Evolutionary conservation across 2,888 invertebrate species (phyloP).

Genomic region (Orthosia gracilis): DNA sequence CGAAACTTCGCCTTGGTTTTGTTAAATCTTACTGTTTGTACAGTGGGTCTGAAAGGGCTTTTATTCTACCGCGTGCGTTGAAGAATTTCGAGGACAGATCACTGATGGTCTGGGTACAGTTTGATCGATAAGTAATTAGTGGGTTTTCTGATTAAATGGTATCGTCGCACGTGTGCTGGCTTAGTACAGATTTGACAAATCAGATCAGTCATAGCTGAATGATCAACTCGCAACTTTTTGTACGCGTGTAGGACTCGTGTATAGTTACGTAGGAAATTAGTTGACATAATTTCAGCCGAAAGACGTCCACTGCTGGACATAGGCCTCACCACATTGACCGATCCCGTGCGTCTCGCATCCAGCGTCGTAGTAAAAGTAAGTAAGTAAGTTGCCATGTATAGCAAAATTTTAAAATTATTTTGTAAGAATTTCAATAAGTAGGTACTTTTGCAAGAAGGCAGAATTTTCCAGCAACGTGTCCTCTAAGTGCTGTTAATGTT

Average conservation of each 20-base stretch:
- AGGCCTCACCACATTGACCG: too few relatives aligned
- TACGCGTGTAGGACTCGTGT: neutral
- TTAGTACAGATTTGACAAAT: constrained; percentile 20
- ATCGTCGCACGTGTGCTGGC: constrained; percentile 6
- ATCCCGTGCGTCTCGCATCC: too few relatives aligned
- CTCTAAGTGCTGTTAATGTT: constrained; percentile 51
- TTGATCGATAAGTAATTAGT: constrained; percentile 31
- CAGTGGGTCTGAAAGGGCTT: constrained; percentile 43
- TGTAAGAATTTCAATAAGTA: constrained; percentile 5
- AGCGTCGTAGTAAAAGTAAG: too few relatives aligned
- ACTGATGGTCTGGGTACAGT: constrained; percentile 6
- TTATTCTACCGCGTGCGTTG: constrained; percentile 21
- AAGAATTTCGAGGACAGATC: constrained; percentile 35
- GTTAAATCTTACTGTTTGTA: constrained; percentile 62
- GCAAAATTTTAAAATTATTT: neutral
- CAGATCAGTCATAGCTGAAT: constrained; percentile 2
- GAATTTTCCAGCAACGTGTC: constrained; percentile 56
- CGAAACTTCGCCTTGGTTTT: constrained; percentile 68
- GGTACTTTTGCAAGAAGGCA: constrained; percentile 13
- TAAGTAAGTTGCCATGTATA: too few relatives aligned
- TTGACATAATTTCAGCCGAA: too few relatives aligned
- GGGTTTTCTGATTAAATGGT: constrained; percentile 13
- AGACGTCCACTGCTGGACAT: too few relatives aligned
- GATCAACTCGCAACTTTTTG: neutral
- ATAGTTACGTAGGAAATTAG: neutral